Evolutionary conservation across 2,888 invertebrate genomes (phyloP), one percentile per base, ranked within the genome.

Genomic region (Melipona beecheii): DNA sequence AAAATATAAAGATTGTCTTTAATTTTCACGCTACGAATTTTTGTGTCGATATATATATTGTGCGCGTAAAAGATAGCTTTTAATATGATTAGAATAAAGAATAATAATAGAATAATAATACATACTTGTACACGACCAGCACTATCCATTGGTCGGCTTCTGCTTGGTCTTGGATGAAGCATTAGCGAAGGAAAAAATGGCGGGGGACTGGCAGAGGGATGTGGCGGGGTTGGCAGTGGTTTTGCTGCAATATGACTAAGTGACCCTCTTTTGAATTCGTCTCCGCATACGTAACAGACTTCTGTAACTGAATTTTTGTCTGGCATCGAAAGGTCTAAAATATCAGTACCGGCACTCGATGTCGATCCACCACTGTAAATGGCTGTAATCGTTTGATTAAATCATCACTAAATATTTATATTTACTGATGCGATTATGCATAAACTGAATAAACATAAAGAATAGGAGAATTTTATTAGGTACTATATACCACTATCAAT

Each of bases 221-320:
- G 92, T 52, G 92, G 93, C 84, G 95, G 94, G 72, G 94, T 94
- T 78, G 95, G 94, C 89, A 95, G 92, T 87, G 95, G 96, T 91
- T 96, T 96, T 43, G 96, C 95, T 81, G 95, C 95, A 73, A 96
- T 95, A 90, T 97, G 97, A 92, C 96, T 96, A 50, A 98, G 96
- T 87, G 98, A 97, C 86, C 98, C 98, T 79, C 97, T 96, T 89
- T 97, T 96, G 94, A 97, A 97, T 94, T 98, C 98, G 93, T 98
- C 98, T 31, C 98, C 98, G 95, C 98, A 98, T 24, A 98, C 97
- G 95, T 98, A 98, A 95, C 98, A 98, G 75, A 98, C 98, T 95
- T 98, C 98, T 36, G 98, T 98, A 90, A 97, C 96, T 21, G 98
- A 97, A 95, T 98, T 98, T 95, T 98, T 98, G 95, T 98, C 98